These are phyloP conservation scores for Microtus ochrogaster DNA, from an alignment of 2,113 vertebrate genomes.

Conservation along the genomic window DNA sequence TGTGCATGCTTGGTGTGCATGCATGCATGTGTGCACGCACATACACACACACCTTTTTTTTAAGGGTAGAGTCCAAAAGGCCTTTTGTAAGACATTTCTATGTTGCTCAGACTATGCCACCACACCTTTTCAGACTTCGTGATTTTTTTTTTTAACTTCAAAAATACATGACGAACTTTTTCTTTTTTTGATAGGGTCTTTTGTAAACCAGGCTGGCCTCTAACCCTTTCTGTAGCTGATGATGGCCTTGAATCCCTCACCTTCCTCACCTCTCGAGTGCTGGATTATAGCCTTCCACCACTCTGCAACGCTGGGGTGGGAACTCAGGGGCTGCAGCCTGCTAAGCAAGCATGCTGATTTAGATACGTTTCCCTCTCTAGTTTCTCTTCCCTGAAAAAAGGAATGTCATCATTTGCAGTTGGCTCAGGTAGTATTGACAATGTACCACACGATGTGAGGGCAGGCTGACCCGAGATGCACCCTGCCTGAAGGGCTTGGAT, in stretches of 20 bases:
- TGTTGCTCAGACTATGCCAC: not conserved
- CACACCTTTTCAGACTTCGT: not conserved
- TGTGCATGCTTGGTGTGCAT: no score
- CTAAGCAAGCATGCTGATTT: not conserved
- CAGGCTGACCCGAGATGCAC: not conserved
- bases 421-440: not conserved
- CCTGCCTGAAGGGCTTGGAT: not conserved
- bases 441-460: no score
- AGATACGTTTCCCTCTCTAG: not conserved
- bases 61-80: not conserved
- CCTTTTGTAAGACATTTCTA: not conserved
- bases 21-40: no score
- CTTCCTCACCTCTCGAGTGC: not conserved
- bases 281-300: not conserved
- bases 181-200: not conserved
- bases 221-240: not conserved
- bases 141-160: not conserved
- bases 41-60: no score
- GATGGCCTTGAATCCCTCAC: not conserved
- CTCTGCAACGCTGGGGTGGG: not conserved
- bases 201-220: not conserved
- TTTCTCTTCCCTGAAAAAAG: not conserved
- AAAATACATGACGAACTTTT: not conserved
- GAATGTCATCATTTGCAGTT: not conserved
- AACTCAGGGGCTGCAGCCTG: not conserved